A percentile compares a stretch with the other conserved stretches of the same genome.
These are phyloP conservation scores for Phoebastria nigripes DNA, from an alignment of 2,797 vertebrate genomes.

Conservation along the genomic window DNA sequence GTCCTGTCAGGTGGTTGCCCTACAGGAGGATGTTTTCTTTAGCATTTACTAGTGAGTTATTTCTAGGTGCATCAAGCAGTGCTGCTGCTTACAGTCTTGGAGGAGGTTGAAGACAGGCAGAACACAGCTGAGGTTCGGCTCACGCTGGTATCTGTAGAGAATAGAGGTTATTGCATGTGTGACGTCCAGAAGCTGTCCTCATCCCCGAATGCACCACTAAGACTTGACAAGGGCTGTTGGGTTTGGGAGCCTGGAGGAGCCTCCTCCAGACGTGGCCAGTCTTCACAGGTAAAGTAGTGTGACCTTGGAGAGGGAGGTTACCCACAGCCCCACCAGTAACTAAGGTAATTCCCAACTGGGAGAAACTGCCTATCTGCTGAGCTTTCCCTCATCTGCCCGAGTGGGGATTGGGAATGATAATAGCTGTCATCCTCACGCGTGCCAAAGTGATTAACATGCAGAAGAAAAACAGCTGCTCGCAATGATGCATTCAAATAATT, in stretches of 20 bases:
- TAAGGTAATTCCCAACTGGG: not conserved
- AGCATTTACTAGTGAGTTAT: not conserved
- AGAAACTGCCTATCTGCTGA: not conserved
- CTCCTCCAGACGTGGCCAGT: not conserved
- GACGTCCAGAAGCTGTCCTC: not conserved
- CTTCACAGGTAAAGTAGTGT: not conserved
- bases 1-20: not conserved
- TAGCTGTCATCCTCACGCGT: not conserved
- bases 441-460: not conserved
- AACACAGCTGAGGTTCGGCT: accelerated
- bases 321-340: not conserved
- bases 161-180: accelerated
- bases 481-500: not conserved
- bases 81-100: not conserved
- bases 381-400: not conserved
- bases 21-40: not conserved
- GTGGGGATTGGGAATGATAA: not conserved
- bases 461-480: not conserved
- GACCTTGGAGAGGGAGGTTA: not conserved
- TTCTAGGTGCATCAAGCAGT: not conserved
- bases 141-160: accelerated
- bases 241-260: not conserved
- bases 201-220: accelerated
- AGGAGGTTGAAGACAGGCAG: not conserved
- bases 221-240: not conserved